phyloP scores from a whole-genome alignment of 2,888 invertebrate genomes.

The Nymphalis urticae region DNA sequence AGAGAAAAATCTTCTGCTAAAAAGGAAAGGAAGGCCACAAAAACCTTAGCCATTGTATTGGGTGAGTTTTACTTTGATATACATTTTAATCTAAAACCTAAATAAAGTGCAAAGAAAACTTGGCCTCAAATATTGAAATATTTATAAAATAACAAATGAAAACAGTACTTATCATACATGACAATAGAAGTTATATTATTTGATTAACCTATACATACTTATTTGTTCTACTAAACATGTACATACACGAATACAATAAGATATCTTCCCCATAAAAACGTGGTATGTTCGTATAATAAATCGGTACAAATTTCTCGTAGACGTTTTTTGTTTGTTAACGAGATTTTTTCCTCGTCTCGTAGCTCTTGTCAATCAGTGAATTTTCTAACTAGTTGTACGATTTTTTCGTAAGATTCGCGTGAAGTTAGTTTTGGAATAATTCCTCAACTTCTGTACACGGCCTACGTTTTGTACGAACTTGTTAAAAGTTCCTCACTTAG shows the following conservation, averaged over 20 bases:
- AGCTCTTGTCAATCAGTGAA: not conserved
- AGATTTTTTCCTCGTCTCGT: not conserved
- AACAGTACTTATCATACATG: no score
- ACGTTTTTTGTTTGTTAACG: not conserved
- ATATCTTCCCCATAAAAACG: no score
- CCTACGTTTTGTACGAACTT: slow-evolving; percentile 35
- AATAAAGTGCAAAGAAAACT: no score
- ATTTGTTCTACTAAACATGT: no score
- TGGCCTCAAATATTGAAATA: no score
- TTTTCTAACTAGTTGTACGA: slow-evolving; percentile 18
- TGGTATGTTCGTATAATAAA: not conserved
- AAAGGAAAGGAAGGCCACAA: slow-evolving; percentile 98
- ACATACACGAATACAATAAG: no score
- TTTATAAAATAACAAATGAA: no score
- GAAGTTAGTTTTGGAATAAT: slow-evolving; percentile 10
- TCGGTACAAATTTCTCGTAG: not conserved
- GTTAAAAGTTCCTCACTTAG: slow-evolving; percentile 37
- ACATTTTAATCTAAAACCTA: no score
- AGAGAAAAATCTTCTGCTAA: slow-evolving; percentile 95
- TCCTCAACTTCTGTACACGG: slow-evolving; percentile 27
- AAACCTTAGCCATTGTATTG: slow-evolving; percentile 98
- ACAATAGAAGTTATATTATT: no score
- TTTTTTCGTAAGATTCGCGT: slow-evolving; percentile 15
- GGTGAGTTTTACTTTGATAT: no score
- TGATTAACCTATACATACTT: no score